These are phyloP conservation scores for Agrochola lychnidis DNA, from an alignment of 2,888 invertebrate genomes.

Conservation along the genomic window DNA sequence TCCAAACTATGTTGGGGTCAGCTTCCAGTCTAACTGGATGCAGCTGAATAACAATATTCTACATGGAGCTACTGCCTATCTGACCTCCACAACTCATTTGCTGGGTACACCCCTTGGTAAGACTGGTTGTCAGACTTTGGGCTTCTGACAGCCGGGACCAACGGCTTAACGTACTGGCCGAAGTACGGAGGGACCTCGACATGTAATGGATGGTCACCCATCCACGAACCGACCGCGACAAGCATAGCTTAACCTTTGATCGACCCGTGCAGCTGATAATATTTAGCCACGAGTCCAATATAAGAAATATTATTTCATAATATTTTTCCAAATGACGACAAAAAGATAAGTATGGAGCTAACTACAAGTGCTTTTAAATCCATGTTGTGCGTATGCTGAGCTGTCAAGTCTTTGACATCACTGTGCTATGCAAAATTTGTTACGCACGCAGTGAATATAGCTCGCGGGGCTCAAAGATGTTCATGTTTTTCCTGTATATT, in stretches of 20 bases:
- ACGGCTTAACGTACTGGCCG: background rate
- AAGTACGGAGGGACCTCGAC: background rate
- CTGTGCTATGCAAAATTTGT: background rate
- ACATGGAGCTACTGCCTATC: background rate
- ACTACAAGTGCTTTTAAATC: slow-evolving; percentile 17
- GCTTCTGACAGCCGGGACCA: background rate
- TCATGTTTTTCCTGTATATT: background rate
- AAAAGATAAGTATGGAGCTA: background rate
- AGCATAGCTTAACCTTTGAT: background rate
- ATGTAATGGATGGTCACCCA: background rate
- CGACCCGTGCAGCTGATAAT: background rate
- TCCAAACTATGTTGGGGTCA: background rate
- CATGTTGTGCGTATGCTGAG: slow-evolving; percentile 9
- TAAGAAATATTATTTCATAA: background rate
- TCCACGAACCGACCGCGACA: background rate
- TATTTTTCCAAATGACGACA: slow-evolving; percentile 5
- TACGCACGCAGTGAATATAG: slow-evolving; percentile 7
- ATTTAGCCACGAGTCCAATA: background rate
- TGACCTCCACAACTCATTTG: background rate
- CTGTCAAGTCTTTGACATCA: slow-evolving; percentile 21
- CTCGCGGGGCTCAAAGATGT: background rate
- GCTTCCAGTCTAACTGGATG: background rate
- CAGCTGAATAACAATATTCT: background rate
- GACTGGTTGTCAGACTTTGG: background rate
- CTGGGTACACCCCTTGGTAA: background rate